Base-by-base conservation (phyloP, 1,140 invertebrate species). In the Gyrodactylus bullatarudis region DNA sequence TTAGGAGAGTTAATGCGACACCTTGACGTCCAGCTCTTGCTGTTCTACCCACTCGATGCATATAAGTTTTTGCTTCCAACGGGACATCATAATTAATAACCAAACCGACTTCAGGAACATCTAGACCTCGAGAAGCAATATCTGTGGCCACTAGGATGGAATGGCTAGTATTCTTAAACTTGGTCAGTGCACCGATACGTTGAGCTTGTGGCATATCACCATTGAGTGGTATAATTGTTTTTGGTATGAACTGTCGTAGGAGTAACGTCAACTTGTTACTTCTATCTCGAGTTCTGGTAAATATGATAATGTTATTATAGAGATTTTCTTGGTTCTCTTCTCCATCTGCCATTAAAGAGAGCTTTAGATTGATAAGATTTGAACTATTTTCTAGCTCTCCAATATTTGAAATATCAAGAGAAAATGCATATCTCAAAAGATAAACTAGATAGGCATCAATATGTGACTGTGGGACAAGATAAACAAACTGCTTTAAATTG, bases 1-100 rank as follows among this genome's bases (percentile, higher is more conserved):
- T 68, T 23, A 73, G 22, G 19, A 73, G n/a, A 23, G 22, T 8
- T n/a, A 83, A 79, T 0, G 82, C 77, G 79, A 86, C 83, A 8
- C 92, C 93, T 70, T 83, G 84, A 76, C 88, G 83, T 0, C 91
- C 94, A 54, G 93, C 93, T 77, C 94, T 84, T 0, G 93, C 94
- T 20, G 94, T 99, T 78, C 94, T 83, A 0, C 93, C 93, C 69
- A 97, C 93, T 76, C 94, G 83, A 79, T 95, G 91, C 76, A 95
- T 91, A 79, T 95, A 96, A 82, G 94, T 90, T 79, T 95, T 94
- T 77, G 87, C 89, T 78, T 92, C 88, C 25, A 88, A 88, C 1
- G 92, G 94, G 78, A 98, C 91, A 79, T 98, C 93, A 80, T 91
- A 89, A 82, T 99, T 98, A 20, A 99, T 86, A 0, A 98, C 92